Conservation (phyloP, 2,888 invertebrate species). For the Hirtodrosophila trivittata region DNA sequence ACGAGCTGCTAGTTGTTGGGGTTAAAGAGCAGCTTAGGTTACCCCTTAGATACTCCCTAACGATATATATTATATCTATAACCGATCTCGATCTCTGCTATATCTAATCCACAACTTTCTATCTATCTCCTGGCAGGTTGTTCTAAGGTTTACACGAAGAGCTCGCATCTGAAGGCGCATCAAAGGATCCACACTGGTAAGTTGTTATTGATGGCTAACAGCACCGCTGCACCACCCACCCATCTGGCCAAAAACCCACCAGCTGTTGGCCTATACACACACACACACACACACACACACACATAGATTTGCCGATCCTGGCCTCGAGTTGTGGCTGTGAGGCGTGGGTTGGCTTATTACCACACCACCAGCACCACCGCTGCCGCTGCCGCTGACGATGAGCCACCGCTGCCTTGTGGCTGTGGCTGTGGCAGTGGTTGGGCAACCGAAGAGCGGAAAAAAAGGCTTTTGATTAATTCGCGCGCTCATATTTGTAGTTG, state of each 20-base stretch:
- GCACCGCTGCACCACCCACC: conserved; percentile 33
- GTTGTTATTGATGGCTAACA: conserved; percentile 45
- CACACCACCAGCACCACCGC: conserved; percentile 28
- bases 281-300: conserved; percentile 10
- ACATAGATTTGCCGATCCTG: conserved; percentile 39
- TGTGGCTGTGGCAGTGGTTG: conserved; percentile 36
- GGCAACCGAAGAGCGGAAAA: conserved; percentile 56
- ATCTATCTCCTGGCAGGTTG: too few relatives aligned
- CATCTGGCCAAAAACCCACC: conserved; percentile 13
- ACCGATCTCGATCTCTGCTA: not conserved
- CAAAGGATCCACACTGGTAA: conserved; percentile 98
- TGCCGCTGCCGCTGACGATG: conserved; percentile 48
- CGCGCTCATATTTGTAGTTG: conserved; percentile 78
- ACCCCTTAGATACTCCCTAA: too few relatives aligned
- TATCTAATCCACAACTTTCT: conserved; percentile 4
- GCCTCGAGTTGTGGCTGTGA: conserved; percentile 29
- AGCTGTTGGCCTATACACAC: not conserved
- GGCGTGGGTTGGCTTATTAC: conserved; percentile 64
- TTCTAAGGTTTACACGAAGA: conserved; percentile 98
- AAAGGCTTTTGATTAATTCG: conserved; percentile 74
- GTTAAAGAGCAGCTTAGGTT: too few relatives aligned
- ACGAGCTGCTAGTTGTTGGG: too few relatives aligned
- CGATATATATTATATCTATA: not conserved
- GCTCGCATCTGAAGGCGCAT: conserved; percentile 98
- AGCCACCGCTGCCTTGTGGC: conserved; percentile 14